Conservation (phyloP, 2,113 vertebrate species). For the Oryctolagus cuniculus region mOryCun1.1 NC_091439.1:8570501-8571000, state of each 20-base stretch:
- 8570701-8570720: not conserved
- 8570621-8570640: not conserved
- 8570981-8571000: not conserved
- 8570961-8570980: not conserved
- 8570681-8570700: slow-evolving; percentile 12
- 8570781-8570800: not conserved
- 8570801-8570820: not conserved
- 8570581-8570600: not conserved
- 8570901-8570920: slow-evolving; percentile 21
- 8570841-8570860: not conserved
- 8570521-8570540: not conserved
- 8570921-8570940: not conserved
- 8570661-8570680: not conserved
- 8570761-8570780: not conserved
- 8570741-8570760: not conserved
- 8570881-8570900: slow-evolving; percentile 18
- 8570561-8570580: not conserved
- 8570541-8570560: not conserved
- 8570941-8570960: not conserved
- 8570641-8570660: not conserved
- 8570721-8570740: not conserved
- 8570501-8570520: not conserved
- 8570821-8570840: not conserved
- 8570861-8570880: not conserved
- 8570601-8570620: not conserved